phyloP scores from a whole-genome alignment of 2,888 invertebrate species.

The Mythimna vitellina region DNA sequence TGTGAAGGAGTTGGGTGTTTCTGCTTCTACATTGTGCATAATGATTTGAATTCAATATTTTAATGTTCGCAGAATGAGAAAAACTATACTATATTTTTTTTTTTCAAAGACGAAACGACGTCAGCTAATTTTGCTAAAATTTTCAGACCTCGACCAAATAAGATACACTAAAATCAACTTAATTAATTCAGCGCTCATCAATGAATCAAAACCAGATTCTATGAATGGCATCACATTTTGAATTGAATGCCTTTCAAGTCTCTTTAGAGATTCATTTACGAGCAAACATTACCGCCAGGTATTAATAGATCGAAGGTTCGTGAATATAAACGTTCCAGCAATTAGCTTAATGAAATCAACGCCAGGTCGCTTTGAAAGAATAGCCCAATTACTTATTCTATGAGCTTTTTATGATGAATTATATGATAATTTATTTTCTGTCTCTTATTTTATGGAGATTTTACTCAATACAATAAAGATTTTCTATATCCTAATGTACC shows the following conservation, averaged over 20 bases:
- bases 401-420: conserved; percentile 38
- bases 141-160: neutral
- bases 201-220: conserved; percentile 20
- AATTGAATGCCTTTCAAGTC: conserved; percentile 40
- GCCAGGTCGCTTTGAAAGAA: conserved; percentile 10
- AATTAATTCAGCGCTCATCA: conserved; percentile 19
- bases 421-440: conserved; percentile 17
- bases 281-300: conserved; percentile 32
- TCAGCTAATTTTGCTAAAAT: neutral
- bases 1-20: too few relatives aligned
- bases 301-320: conserved; percentile 30
- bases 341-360: conserved; percentile 48
- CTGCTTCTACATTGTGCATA: too few relatives aligned
- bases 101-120: too few relatives aligned
- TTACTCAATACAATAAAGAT: neutral
- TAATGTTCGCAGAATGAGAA: too few relatives aligned
- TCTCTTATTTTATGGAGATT: conserved; percentile 8
- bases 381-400: conserved; percentile 20
- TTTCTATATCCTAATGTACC: neutral
- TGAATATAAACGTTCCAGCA: conserved; percentile 44
- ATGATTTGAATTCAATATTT: too few relatives aligned
- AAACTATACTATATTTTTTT: too few relatives aligned
- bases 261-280: conserved; percentile 24
- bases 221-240: conserved; percentile 43
- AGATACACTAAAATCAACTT: conserved; percentile 7